Percentiles rank a stretch among this genome's conserved stretches.
Evolutionary conservation across 92 coral and sea anemone species (phyloP).

Genomic region (Parazoanthus atlanticus): DNA sequence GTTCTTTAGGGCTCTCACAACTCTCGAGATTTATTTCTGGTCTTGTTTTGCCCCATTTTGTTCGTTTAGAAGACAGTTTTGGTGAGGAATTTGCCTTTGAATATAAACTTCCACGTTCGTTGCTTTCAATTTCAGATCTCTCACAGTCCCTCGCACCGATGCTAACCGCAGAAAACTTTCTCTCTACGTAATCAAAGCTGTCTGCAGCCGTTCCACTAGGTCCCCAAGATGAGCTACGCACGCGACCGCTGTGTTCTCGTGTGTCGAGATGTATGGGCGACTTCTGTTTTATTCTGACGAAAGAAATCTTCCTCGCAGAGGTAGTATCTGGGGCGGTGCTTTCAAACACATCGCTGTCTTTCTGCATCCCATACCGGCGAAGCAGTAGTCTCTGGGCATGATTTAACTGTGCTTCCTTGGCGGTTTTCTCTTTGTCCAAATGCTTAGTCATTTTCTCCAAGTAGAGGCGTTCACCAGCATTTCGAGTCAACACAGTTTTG

Average conservation of each 20-base stretch:
- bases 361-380: slow-evolving; percentile 53
- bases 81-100: slow-evolving; percentile 3
- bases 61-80: background rate
- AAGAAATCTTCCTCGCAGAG: background rate
- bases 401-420: slow-evolving; percentile 50
- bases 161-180: background rate
- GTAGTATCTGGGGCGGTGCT: background rate
- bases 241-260: slow-evolving; percentile 10
- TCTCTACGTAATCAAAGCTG: background rate
- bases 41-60: background rate
- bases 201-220: background rate
- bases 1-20: background rate
- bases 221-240: slow-evolving; percentile 42
- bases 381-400: slow-evolving; percentile 55
- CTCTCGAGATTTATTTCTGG: background rate
- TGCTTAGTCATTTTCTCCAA: slow-evolving; percentile 65
- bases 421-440: slow-evolving; percentile 67
- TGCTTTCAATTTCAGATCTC: background rate
- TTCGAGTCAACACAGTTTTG: slow-evolving; percentile 63
- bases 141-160: background rate
- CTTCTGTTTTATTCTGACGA: background rate
- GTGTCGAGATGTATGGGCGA: background rate
- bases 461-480: slow-evolving; percentile 56
- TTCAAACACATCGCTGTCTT: background rate
- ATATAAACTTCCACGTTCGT: background rate